Conservation (phyloP, 1,140 invertebrate genomes). For the Drosophila setifemur region DNA sequence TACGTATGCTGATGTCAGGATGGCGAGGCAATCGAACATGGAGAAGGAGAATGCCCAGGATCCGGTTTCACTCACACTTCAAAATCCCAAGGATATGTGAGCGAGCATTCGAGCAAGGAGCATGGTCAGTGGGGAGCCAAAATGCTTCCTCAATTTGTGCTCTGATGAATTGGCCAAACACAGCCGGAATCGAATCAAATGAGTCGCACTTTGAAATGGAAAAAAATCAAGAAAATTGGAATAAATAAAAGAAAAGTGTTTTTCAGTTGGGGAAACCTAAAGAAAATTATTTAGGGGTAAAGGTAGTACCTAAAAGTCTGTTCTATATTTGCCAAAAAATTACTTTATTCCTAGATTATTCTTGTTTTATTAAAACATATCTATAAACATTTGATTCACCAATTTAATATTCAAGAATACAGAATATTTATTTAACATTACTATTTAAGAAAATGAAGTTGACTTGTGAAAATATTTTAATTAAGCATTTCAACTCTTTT, state of each 20-base stretch:
- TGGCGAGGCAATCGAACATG: not conserved
- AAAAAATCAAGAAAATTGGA: not conserved
- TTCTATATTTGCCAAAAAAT: too few species aligned
- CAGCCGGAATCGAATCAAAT: too few species aligned
- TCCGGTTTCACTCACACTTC: slow-evolving; percentile 58
- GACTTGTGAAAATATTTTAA: too few species aligned
- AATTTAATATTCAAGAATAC: too few species aligned
- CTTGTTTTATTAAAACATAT: too few species aligned
- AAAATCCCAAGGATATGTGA: too few species aligned
- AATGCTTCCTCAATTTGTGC: slow-evolving; percentile 57
- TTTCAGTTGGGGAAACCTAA: not conserved
- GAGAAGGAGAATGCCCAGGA: not conserved
- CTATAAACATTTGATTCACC: too few species aligned
- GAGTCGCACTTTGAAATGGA: not conserved
- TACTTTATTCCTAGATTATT: too few species aligned
- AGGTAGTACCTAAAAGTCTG: too few species aligned
- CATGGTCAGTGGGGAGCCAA: slow-evolving; percentile 34
- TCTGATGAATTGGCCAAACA: slow-evolving; percentile 49
- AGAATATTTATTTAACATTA: too few species aligned
- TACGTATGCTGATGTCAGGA: slow-evolving; percentile 72
- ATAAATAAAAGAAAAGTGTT: not conserved
- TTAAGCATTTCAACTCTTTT: too few species aligned
- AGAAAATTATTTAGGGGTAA: not conserved
- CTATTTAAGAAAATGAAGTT: too few species aligned
- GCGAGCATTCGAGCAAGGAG: not conserved